Conservation (phyloP, 1,140 invertebrate species). For the Pentalonia nigronervosa region DNA sequence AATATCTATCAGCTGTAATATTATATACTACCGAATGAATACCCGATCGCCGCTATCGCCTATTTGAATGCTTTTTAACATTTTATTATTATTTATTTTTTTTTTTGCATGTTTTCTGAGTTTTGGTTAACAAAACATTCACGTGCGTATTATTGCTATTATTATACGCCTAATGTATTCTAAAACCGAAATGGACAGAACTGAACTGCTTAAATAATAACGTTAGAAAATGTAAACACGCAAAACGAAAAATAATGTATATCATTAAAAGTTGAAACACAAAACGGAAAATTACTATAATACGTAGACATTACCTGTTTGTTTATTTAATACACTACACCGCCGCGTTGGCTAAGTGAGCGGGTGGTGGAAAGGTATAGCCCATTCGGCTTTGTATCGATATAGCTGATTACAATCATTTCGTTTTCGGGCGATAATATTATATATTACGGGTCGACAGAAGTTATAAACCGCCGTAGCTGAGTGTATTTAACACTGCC, state of each 20-base stretch:
- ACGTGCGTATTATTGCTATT: not conserved
- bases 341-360: not conserved
- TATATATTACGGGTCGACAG: not conserved
- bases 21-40: not conserved
- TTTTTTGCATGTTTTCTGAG: not conserved
- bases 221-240: slow-evolving; percentile 20
- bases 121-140: not conserved
- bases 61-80: not conserved
- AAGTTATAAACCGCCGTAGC: not conserved
- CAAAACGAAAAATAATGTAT: slow-evolving; percentile 21
- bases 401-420: slow-evolving; percentile 16
- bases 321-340: not conserved
- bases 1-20: not conserved
- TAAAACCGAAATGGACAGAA: not conserved
- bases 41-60: too few species aligned
- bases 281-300: slow-evolving; percentile 20
- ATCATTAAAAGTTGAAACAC: slow-evolving; percentile 16
- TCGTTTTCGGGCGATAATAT: not conserved
- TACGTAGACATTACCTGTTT: slow-evolving; percentile 8
- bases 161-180: not conserved
- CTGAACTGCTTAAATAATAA: slow-evolving; percentile 16
- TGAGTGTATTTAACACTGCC: not conserved
- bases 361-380: not conserved
- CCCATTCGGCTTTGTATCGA: not conserved
- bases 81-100: not conserved